Base-by-base conservation (phyloP, 2,888 invertebrate genomes). In the Himalopsyche tibetana region DNA sequence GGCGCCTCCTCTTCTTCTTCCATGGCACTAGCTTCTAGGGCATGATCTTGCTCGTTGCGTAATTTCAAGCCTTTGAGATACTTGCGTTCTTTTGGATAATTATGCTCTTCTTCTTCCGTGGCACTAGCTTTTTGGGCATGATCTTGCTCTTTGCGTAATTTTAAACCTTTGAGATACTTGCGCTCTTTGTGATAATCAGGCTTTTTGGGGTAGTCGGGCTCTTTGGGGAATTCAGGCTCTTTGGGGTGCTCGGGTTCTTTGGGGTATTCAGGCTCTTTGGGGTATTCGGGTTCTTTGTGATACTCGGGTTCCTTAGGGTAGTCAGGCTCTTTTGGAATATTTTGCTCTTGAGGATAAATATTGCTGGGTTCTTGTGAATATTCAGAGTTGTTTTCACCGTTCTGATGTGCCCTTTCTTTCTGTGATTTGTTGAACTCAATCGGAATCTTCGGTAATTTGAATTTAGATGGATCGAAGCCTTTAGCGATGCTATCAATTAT, bases 251-350 rank as follows among this genome's bases (percentile, higher is more conserved):
- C 82, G 55, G 15, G 56, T 63, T 38, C 82, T 40, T 38, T 83
- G 5, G 51, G 36, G n/a, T 56, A 56, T 2, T 19, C 17, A n/a
- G 56, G 55, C 17, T 55, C 55, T 55, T 55, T 55, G 17, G 55
- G 3, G 40, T 40, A 40, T 40, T 40, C 40, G 40, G 40, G 40
- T 28, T 83, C 45, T 45, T 15, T 82, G 55, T 28, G 56, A 9
- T 36, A 79, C 6, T 74, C 82, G 55, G 12, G 56, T 80, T 38
- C 82, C 51, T 38, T 83, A 11, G 51, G 17, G 56, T 56, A 56
- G 19, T 19, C 19, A 19, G 56, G 56, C 8, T 56, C 56, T 56
- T n/a, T 56, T n/a, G 56, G 19, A 5, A n/a, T 56, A n/a, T 45
- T 45, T 9, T 45, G 6, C 45, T 38, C 51, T 15, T 15, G 51